Evolutionary conservation across 1,140 invertebrate species (phyloP).

Genomic region (Eriosoma lanigerum): DNA sequence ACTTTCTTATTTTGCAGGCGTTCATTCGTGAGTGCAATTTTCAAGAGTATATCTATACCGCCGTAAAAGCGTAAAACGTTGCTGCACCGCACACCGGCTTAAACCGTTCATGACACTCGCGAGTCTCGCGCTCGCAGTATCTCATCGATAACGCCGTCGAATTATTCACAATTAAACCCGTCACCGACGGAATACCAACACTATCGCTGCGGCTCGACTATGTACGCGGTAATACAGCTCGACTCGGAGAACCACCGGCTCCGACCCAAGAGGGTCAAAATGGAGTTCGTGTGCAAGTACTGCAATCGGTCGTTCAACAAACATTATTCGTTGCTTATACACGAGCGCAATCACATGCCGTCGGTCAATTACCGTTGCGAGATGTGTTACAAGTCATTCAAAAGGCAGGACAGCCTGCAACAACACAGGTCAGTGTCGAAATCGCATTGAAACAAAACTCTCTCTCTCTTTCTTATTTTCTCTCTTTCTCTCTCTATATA

Average conservation of each 20-base stretch:
- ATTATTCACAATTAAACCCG: too few species aligned
- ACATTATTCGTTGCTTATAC: conserved; percentile 99
- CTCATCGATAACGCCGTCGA: too few species aligned
- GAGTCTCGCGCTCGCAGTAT: too few species aligned
- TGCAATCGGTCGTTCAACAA: conserved; percentile 98
- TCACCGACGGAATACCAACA: too few species aligned
- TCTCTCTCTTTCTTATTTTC: not conserved
- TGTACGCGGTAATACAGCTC: conserved; percentile 85
- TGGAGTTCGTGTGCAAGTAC: conserved; percentile 98
- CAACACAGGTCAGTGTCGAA: conserved; percentile 80
- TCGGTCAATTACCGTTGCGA: conserved; percentile 94
- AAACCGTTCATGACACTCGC: too few species aligned
- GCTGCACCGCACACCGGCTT: too few species aligned
- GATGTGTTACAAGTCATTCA: conserved; percentile 97
- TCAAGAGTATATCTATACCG: too few species aligned
- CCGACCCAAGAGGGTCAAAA: conserved; percentile 86
- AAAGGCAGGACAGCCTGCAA: conserved; percentile 93
- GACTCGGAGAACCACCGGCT: conserved; percentile 87
- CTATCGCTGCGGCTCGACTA: conserved; percentile 61
- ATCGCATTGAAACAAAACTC: conserved; percentile 1
- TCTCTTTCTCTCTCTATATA: not conserved
- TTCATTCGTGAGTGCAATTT: too few species aligned
- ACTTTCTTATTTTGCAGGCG: conserved; percentile 7
- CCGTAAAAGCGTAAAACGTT: too few species aligned
- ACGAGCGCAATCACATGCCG: conserved; percentile 97